Percentiles rank a stretch among this genome's conserved stretches.
Evolutionary conservation across 2,888 invertebrate genomes (phyloP).

Genomic region (Acanthacorydalis orientalis): DNA sequence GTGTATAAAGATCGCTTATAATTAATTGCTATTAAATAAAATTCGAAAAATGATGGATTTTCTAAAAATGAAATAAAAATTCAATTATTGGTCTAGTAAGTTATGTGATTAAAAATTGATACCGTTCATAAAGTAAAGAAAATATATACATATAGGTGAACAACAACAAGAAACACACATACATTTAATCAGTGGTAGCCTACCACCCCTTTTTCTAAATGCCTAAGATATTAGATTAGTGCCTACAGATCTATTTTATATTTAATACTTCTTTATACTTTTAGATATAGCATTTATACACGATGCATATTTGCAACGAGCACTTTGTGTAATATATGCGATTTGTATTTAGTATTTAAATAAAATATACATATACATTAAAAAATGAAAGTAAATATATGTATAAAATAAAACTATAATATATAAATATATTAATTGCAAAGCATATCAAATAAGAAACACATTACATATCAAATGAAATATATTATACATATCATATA

Average conservation of each 20-base stretch:
- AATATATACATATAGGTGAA: no score
- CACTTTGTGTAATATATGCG: no score
- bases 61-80: no score
- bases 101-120: no score
- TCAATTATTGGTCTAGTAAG: no score
- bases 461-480: background rate
- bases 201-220: slow-evolving; percentile 2
- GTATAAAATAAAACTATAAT: background rate
- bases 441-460: background rate
- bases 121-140: no score
- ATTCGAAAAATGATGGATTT: no score
- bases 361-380: background rate
- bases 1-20: no score
- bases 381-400: background rate
- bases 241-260: slow-evolving; percentile 8
- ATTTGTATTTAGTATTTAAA: no score
- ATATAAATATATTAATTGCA: background rate
- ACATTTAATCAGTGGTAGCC: slow-evolving; percentile 1
- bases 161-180: background rate
- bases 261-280: slow-evolving; percentile 7
- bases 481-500: no score
- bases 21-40: no score
- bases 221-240: slow-evolving; percentile 7
- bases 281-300: slow-evolving; percentile 1
- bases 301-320: background rate